Conservation (phyloP, 2,113 vertebrate species). For the Cisticola juncidis region DNA sequence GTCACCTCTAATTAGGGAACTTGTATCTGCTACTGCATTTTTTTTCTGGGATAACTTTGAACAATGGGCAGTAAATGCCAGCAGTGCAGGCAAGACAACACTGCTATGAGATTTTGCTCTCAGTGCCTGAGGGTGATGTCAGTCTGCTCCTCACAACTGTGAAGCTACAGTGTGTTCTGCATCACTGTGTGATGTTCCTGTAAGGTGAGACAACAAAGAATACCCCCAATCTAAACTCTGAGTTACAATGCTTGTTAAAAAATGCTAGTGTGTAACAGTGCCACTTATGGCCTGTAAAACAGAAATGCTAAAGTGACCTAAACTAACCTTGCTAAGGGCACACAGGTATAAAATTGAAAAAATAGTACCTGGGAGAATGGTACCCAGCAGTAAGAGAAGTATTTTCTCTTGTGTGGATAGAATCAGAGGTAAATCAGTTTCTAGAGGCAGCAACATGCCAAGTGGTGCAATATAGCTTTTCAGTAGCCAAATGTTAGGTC, state of each 20-base stretch:
- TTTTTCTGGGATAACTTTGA: background rate
- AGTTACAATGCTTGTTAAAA: background rate
- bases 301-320: background rate
- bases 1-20: background rate
- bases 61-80: background rate
- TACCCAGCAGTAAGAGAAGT: background rate
- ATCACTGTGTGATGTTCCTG: background rate
- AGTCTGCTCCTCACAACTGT: background rate
- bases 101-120: background rate
- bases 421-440: background rate
- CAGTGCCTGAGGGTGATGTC: background rate
- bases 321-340: background rate
- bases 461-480: background rate
- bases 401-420: background rate
- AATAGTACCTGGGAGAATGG: background rate
- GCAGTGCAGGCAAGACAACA: background rate
- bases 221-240: background rate
- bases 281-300: background rate
- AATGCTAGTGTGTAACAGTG: background rate
- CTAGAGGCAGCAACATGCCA: background rate
- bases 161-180: background rate
- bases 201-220: background rate
- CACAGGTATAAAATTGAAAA: background rate
- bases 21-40: background rate
- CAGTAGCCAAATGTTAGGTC: background rate